A percentile compares a stretch with the other conserved stretches of the same genome.
phyloP scores from a whole-genome alignment of 2,888 invertebrate species.

The Nasonovia ribisnigri region DNA sequence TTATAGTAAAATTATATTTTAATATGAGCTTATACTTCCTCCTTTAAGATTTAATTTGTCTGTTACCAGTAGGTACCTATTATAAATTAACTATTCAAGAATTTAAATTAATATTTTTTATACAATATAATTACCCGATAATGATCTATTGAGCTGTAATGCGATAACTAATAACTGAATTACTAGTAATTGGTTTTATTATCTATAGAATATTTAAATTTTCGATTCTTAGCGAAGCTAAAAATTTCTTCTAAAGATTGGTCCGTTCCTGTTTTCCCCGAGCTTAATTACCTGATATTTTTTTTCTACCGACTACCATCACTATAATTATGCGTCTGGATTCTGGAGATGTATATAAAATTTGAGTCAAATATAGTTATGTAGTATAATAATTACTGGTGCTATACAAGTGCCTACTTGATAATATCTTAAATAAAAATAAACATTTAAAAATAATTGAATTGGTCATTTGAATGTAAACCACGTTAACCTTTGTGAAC shows the following conservation, averaged over 20 bases:
- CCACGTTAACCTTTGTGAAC: too few relatives aligned
- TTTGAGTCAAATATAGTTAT: background rate
- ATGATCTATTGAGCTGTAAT: background rate
- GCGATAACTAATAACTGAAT: background rate
- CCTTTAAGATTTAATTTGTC: too few relatives aligned
- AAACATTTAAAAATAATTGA: too few relatives aligned
- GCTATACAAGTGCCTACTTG: background rate
- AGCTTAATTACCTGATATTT: background rate
- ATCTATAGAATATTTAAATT: background rate
- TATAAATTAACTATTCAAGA: background rate
- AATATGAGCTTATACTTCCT: background rate
- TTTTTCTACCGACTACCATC: background rate
- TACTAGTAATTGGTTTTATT: background rate
- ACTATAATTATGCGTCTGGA: background rate
- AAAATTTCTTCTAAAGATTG: background rate
- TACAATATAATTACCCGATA: too few relatives aligned
- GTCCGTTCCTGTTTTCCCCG: background rate
- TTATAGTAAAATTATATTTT: background rate
- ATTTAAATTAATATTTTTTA: background rate
- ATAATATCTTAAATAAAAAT: too few relatives aligned
- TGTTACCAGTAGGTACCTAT: too few relatives aligned
- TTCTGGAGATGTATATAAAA: background rate
- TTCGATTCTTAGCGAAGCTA: background rate
- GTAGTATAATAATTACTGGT: background rate
- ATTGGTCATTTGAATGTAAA: too few relatives aligned